Evolutionary conservation across 2,888 invertebrate species (phyloP).

Genomic region (Acanthococcus lagerstroemiae): DNA sequence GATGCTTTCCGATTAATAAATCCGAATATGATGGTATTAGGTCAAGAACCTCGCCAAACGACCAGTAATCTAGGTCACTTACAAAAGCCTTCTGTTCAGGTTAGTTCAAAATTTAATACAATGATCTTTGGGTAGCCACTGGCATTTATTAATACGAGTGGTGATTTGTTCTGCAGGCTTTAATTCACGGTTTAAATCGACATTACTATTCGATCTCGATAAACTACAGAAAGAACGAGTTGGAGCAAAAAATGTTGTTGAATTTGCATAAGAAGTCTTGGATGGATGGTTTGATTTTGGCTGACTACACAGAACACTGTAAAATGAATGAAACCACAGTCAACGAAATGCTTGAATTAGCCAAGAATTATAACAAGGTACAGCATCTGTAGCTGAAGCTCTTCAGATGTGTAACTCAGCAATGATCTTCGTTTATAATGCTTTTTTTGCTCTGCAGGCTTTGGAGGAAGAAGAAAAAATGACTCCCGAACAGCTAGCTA

Average conservation of each 20-base stretch:
- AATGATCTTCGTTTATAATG: no score
- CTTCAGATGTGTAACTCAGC: no score
- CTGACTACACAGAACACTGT: slow-evolving; percentile 88
- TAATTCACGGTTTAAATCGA: slow-evolving; percentile 96
- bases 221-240: slow-evolving; percentile 96
- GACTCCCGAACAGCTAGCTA: slow-evolving; percentile 97
- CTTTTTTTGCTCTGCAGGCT: slow-evolving; percentile 47
- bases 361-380: slow-evolving; percentile 92
- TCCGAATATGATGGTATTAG: slow-evolving; percentile 97
- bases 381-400: no score
- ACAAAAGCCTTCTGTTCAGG: slow-evolving; percentile 93
- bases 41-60: slow-evolving; percentile 96
- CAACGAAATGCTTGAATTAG: slow-evolving; percentile 90
- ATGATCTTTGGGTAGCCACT: no score
- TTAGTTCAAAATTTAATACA: no score
- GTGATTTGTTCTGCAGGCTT: slow-evolving; percentile 54
- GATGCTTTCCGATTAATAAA: slow-evolving; percentile 98
- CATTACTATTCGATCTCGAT: slow-evolving; percentile 99
- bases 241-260: slow-evolving; percentile 97
- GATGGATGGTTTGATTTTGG: slow-evolving; percentile 89
- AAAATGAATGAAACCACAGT: slow-evolving; percentile 87
- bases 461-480: slow-evolving; percentile 98
- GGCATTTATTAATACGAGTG: no score
- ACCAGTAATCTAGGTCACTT: slow-evolving; percentile 97
- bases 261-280: slow-evolving; percentile 98